phyloP scores from a whole-genome alignment of 2,113 vertebrate species.

The Podarcis cretensis region DNA sequence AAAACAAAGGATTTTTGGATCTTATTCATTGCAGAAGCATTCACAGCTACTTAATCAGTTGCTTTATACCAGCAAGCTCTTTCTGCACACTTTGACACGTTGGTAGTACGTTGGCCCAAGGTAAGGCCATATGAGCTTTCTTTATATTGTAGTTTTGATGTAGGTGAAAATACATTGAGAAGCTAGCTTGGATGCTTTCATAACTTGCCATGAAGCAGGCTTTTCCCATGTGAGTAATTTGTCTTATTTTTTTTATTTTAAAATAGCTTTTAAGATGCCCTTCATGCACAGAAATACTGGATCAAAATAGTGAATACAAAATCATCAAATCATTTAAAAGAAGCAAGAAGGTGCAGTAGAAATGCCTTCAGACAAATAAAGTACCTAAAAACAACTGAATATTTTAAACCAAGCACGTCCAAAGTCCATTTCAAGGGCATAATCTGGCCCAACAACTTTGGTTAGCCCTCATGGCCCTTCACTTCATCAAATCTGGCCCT shows the following conservation, averaged over 20 bases:
- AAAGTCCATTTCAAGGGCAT: too few relatives aligned
- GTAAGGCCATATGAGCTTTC: not conserved
- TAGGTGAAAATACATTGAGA: not conserved
- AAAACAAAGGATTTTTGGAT: not conserved
- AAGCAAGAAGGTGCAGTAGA: too few relatives aligned
- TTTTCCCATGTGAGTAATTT: not conserved
- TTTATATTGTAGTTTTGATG: not conserved
- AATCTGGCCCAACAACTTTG: too few relatives aligned
- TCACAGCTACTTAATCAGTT: not conserved
- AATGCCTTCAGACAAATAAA: too few relatives aligned
- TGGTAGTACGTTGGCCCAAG: rapidly evolving
- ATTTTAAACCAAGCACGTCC: too few relatives aligned
- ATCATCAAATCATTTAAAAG: too few relatives aligned
- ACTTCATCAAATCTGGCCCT: too few relatives aligned
- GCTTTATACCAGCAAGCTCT: not conserved
- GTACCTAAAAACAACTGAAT: too few relatives aligned
- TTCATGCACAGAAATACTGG: too few relatives aligned
- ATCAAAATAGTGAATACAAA: too few relatives aligned
- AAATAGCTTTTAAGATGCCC: too few relatives aligned
- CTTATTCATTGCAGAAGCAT: slow-evolving; percentile 23
- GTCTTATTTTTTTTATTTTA: not conserved
- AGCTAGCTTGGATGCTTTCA: not conserved
- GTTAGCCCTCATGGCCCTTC: too few relatives aligned
- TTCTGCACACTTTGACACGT: not conserved
- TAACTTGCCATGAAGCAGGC: not conserved